Evolutionary conservation across 2,113 vertebrate genomes (phyloP).

Genomic region (Australoheros scitulus): DNA sequence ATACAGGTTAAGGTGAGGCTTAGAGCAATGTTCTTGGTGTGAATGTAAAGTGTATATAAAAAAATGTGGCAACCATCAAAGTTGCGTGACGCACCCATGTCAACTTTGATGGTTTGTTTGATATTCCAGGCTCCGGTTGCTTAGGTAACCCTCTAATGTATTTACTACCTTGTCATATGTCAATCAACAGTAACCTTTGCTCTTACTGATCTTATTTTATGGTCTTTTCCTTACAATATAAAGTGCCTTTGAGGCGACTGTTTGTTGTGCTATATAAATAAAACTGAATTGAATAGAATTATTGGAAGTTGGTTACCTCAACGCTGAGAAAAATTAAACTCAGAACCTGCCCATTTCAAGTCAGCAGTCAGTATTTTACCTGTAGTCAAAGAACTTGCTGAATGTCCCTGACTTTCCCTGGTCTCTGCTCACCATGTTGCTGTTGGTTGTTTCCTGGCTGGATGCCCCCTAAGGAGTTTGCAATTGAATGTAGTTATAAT

Average conservation of each 20-base stretch:
- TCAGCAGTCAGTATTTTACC: background rate
- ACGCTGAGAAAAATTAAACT: background rate
- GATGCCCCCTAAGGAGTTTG: background rate
- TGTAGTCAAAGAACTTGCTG: background rate
- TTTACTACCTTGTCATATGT: background rate
- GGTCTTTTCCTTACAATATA: too few relatives aligned
- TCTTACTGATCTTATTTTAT: background rate
- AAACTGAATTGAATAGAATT: too few relatives aligned
- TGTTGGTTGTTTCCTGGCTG: too few relatives aligned
- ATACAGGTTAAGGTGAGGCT: too few relatives aligned
- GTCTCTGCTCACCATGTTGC: too few relatives aligned
- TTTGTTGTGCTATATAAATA: too few relatives aligned
- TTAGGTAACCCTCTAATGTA: background rate
- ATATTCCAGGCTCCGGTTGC: background rate
- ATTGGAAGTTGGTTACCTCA: background rate
- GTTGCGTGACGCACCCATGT: too few relatives aligned
- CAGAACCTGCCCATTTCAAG: background rate
- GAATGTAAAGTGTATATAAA: too few relatives aligned
- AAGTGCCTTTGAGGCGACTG: too few relatives aligned
- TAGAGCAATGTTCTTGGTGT: too few relatives aligned
- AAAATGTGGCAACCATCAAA: too few relatives aligned
- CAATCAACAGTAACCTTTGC: background rate
- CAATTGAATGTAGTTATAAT: background rate
- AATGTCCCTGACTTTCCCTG: background rate
- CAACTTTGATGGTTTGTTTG: background rate